Evolutionary conservation across 53 echinoderm and acorn worm species (phyloP).

Genomic region (Crossaster papposus): DNA sequence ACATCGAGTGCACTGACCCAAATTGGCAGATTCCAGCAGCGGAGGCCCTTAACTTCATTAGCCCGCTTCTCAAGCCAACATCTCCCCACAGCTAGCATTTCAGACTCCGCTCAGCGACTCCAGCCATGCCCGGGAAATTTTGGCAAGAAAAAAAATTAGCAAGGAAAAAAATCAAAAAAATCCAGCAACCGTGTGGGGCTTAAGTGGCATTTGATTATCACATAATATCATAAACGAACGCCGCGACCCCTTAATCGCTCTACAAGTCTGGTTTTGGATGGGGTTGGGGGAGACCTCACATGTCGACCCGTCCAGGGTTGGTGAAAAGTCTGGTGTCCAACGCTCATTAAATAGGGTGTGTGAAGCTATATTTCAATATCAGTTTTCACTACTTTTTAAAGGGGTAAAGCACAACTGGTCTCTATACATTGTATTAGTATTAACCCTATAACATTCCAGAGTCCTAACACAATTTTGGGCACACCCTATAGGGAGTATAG

Average conservation of each 20-base stretch:
- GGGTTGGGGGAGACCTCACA: constrained; percentile 52
- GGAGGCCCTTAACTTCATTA: constrained; percentile 57
- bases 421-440: too few relatives aligned
- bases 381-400: constrained; percentile 13
- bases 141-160: background rate
- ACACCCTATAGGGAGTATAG: too few relatives aligned
- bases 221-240: constrained; percentile 54
- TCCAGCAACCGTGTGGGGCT: constrained; percentile 20
- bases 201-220: constrained; percentile 54
- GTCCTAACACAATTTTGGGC: too few relatives aligned
- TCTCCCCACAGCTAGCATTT: constrained; percentile 19
- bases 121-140: constrained; percentile 10
- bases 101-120: constrained; percentile 31
- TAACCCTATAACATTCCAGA: too few relatives aligned
- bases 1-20: constrained; percentile 50
- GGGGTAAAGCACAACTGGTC: background rate
- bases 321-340: background rate
- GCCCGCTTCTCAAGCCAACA: constrained; percentile 29
- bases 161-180: background rate
- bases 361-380: constrained; percentile 35
- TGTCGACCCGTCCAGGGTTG: constrained; percentile 40
- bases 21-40: constrained; percentile 39
- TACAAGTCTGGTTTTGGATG: constrained; percentile 37
- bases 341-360: constrained; percentile 10
- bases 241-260: constrained; percentile 51